These are phyloP conservation scores for Sceloporus tristichus DNA, from an alignment of 2,113 vertebrate genomes.

Conservation along the genomic window DNA sequence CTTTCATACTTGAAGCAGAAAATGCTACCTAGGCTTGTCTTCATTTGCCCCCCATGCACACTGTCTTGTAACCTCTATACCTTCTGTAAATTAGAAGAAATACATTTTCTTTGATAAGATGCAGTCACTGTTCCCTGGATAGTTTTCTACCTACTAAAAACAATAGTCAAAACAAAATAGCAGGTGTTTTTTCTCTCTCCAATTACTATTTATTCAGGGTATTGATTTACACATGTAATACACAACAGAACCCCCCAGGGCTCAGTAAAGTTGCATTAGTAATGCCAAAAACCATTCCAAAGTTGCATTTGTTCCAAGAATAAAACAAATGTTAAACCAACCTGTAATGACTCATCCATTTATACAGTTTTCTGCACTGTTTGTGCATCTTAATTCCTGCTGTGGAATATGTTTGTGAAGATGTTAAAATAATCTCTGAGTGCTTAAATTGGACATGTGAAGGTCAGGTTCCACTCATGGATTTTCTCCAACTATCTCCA, in stretches of 20 bases:
- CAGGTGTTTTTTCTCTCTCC: background rate
- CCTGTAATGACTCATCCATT: conserved; percentile 34
- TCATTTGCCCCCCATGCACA: background rate
- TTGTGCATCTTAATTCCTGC: background rate
- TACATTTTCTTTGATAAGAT: background rate
- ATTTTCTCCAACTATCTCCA: background rate
- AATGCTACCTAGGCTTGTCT: background rate
- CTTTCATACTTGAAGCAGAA: background rate
- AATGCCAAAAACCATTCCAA: conserved; percentile 38
- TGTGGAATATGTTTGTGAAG: conserved; percentile 2
- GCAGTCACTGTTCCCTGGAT: background rate
- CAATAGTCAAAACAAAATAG: conserved; percentile 18
- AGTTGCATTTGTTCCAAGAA: conserved; percentile 26
- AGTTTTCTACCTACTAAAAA: background rate
- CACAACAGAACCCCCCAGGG: background rate
- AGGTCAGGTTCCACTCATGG: background rate
- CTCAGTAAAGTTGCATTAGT: conserved; percentile 43
- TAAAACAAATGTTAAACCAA: conserved; percentile 1
- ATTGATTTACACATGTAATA: conserved; percentile 29
- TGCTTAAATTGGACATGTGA: too few relatives aligned
- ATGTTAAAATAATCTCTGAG: background rate
- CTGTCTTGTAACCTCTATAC: background rate
- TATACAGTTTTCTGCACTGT: background rate
- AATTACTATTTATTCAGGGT: conserved; percentile 13
- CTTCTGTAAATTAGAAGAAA: background rate